Conservation (phyloP, 2,888 invertebrate species). For the Macrosiphum euphorbiae region DNA sequence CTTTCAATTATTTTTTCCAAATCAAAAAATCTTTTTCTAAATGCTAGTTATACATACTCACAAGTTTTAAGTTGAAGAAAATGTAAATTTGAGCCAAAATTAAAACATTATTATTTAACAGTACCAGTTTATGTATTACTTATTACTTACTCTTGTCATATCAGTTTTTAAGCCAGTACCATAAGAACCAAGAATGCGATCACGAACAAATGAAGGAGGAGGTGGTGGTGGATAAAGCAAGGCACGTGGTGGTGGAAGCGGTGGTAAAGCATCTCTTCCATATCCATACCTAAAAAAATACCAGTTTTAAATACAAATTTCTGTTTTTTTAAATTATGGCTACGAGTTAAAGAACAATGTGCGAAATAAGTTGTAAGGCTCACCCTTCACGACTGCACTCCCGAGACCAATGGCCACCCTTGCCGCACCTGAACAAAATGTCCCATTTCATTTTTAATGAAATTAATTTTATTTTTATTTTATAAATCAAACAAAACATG, state of each 20-base stretch:
- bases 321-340: background rate
- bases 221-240: conserved; percentile 93
- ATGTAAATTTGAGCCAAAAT: background rate
- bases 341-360: conserved; percentile 53
- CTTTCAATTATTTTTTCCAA: background rate
- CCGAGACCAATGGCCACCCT: conserved; percentile 97
- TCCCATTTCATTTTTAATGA: conserved; percentile 61
- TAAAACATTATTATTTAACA: background rate
- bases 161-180: conserved; percentile 61
- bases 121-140: background rate
- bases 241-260: conserved; percentile 83
- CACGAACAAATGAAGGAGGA: conserved; percentile 88
- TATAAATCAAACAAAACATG: conserved; percentile 54
- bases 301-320: conserved; percentile 33
- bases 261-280: conserved; percentile 70
- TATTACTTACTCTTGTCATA: conserved; percentile 52
- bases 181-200: conserved; percentile 88
- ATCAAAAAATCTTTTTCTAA: background rate
- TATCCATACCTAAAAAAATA: conserved; percentile 60
- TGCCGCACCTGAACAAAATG: conserved; percentile 78
- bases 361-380: conserved; percentile 64
- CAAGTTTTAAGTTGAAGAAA: background rate
- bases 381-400: conserved; percentile 85
- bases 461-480: conserved; percentile 54
- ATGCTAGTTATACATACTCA: background rate